A percentile compares a stretch with the other conserved stretches of the same genome.
Evolutionary conservation across 2,797 vertebrate genomes (phyloP).

Genomic region (Cryptoprocta ferox): DNA sequence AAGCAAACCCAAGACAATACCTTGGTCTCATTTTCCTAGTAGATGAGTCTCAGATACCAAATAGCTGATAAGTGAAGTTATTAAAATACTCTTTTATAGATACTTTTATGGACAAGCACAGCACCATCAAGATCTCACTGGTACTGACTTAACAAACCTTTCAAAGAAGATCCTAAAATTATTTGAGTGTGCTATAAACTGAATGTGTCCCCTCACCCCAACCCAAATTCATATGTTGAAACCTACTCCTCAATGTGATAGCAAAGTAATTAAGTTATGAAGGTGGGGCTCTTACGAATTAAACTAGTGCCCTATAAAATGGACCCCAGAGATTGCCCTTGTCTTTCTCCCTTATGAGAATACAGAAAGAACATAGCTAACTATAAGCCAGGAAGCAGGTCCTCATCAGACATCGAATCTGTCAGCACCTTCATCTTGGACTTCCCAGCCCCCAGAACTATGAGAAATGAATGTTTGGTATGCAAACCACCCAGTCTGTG

Average conservation of each 20-base stretch:
- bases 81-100: constrained; percentile 5
- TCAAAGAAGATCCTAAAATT: neutral
- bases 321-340: neutral
- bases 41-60: neutral
- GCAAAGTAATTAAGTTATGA: neutral
- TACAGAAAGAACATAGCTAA: neutral
- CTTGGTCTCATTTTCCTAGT: neutral
- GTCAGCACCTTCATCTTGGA: neutral
- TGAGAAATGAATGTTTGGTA: neutral
- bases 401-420: neutral
- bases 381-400: neutral
- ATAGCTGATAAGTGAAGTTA: neutral
- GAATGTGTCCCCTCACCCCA: neutral
- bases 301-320: neutral
- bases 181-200: neutral
- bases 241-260: neutral
- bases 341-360: neutral
- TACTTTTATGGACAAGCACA: neutral
- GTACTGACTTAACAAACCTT: neutral
- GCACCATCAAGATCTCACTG: neutral
- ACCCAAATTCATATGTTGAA: neutral
- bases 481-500: neutral
- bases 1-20: neutral
- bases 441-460: neutral
- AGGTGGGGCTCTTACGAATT: neutral